These are phyloP conservation scores for Dryococelus australis DNA, from an alignment of 2,888 invertebrate genomes.

Conservation along the genomic window DNA sequence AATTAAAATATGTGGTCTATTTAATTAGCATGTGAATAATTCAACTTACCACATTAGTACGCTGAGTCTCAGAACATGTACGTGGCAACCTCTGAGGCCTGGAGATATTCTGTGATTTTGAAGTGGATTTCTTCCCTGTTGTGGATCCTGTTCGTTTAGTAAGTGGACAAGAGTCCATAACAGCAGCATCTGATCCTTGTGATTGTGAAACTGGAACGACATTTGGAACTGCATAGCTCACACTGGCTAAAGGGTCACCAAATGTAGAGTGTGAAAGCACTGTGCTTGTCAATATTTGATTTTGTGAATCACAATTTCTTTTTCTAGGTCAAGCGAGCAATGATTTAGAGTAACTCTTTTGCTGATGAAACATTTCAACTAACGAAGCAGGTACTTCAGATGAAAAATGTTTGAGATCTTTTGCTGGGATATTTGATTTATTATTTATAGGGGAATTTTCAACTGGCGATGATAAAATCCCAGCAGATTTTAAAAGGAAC, in stretches of 20 bases:
- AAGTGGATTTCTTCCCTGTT: background rate
- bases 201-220: background rate
- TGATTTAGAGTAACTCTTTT: too few species aligned
- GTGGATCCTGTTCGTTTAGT: background rate
- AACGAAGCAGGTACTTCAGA: too few species aligned
- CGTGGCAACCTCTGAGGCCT: background rate
- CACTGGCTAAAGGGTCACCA: background rate
- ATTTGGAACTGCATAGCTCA: background rate
- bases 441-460: too few species aligned
- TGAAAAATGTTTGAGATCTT: too few species aligned
- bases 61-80: background rate
- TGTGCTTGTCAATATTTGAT: background rate
- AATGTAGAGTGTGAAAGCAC: background rate
- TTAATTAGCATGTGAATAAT: background rate
- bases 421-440: too few species aligned
- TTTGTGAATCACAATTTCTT: too few species aligned
- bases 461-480: background rate
- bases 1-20: too few species aligned
- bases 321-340: too few species aligned
- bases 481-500: background rate
- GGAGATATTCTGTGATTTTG: background rate
- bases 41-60: slow-evolving; percentile 8
- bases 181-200: background rate
- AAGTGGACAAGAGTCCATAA: background rate
- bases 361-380: too few species aligned